Evolutionary conservation across 1,140 invertebrate species (phyloP).

Genomic region (Micrasema minimum): DNA sequence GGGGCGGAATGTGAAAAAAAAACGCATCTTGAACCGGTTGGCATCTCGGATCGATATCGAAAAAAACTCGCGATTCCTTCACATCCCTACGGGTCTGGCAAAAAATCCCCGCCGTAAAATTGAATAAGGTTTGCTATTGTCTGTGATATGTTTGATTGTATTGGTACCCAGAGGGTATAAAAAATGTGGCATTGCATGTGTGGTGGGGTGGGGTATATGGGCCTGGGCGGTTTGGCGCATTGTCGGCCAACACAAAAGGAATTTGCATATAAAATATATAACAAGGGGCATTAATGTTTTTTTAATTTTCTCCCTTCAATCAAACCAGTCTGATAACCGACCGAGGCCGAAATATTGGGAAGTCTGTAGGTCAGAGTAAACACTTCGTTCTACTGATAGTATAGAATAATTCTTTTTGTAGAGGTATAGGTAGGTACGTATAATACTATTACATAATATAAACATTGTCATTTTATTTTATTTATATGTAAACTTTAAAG

Average conservation of each 20-base stretch:
- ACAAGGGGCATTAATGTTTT: constrained; percentile 23
- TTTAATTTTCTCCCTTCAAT: constrained; percentile 25
- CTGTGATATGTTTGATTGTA: neutral
- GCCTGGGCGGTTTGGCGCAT: constrained; percentile 7
- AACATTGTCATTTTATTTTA: no score
- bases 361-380: no score
- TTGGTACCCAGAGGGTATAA: constrained; percentile 1
- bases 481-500: no score
- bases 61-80: constrained; percentile 2
- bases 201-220: constrained; percentile 2
- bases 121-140: constrained; percentile 13
- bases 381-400: no score
- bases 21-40: neutral
- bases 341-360: neutral
- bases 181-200: constrained; percentile 5
- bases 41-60: constrained; percentile 10
- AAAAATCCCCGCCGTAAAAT: constrained; percentile 20
- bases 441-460: no score
- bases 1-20: neutral
- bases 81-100: constrained; percentile 22
- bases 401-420: no score
- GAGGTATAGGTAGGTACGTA: no score
- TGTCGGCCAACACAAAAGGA: constrained; percentile 41
- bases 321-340: neutral
- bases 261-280: constrained; percentile 46